Percentiles rank a stretch among this genome's conserved stretches.
These are phyloP conservation scores for Temnopleurus reevesii DNA, from an alignment of 53 echinoderm and acorn worm genomes.

Conservation along the genomic window DNA sequence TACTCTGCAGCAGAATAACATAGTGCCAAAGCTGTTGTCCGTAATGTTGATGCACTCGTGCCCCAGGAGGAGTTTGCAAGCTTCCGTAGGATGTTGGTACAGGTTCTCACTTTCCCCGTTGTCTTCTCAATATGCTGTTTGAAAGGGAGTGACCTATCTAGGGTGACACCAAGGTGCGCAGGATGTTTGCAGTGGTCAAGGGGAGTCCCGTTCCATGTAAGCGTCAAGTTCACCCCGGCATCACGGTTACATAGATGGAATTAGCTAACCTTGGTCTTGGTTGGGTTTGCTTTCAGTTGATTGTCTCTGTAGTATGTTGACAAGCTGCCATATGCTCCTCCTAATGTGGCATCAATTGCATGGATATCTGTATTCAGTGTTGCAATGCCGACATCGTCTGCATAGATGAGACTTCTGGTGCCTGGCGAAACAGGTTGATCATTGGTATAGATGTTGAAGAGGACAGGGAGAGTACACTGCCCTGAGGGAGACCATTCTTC, in stretches of 20 bases:
- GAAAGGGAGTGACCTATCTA: conserved; percentile 48
- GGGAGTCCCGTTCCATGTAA: conserved; percentile 24
- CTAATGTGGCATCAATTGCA: background rate
- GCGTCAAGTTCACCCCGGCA: conserved; percentile 24
- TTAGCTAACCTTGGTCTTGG: conserved; percentile 57
- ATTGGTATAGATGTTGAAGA: conserved; percentile 71
- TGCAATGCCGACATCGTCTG: conserved; percentile 61
- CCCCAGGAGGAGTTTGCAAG: background rate
- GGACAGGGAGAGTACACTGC: conserved; percentile 63
- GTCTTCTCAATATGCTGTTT: conserved; percentile 48
- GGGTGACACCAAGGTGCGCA: conserved; percentile 46
- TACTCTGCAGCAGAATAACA: background rate
- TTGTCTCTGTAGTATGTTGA: conserved; percentile 54
- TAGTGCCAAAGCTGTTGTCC: no score
- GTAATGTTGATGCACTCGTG: background rate
- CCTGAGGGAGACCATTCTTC: conserved; percentile 55
- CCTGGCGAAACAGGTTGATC: conserved; percentile 57
- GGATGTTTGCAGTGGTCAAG: conserved; percentile 47
- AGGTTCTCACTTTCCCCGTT: background rate
- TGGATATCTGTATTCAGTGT: conserved; percentile 25
- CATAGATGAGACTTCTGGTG: conserved; percentile 59
- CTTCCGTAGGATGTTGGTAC: background rate
- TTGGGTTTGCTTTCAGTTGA: conserved; percentile 48
- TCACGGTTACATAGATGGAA: conserved; percentile 67
- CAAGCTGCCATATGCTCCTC: conserved; percentile 18